A percentile compares a stretch with the other conserved stretches of the same genome.
Evolutionary conservation across 2,797 vertebrate species (phyloP).

Genomic region (Eospalax fontanierii): DNA sequence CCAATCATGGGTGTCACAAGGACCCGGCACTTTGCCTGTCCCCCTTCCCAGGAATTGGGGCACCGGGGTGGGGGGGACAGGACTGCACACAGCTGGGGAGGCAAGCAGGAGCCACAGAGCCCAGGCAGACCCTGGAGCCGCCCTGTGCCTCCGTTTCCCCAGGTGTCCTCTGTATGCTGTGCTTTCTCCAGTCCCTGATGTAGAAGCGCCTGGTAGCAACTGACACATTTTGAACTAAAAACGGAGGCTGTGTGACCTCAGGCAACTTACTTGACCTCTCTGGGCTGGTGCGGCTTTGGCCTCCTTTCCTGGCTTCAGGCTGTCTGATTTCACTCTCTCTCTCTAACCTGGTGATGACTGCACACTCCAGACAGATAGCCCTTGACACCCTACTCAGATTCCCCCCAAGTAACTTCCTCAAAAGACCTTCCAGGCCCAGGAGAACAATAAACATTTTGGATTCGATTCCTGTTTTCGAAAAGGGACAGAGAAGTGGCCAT

Average conservation of each 20-base stretch:
- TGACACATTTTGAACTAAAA: neutral
- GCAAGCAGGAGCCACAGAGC: neutral
- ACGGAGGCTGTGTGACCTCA: neutral
- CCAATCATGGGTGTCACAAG: neutral
- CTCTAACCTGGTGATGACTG: neutral
- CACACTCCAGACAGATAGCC: neutral
- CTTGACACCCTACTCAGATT: neutral
- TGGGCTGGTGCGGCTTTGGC: neutral
- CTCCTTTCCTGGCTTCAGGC: neutral
- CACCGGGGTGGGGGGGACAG: accelerated
- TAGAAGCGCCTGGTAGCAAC: accelerated
- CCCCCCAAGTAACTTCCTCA: conserved; percentile 41
- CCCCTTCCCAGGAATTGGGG: neutral
- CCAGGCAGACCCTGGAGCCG: neutral
- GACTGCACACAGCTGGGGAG: neutral
- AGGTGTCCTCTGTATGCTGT: neutral
- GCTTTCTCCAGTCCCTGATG: neutral
- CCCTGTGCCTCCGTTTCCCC: neutral
- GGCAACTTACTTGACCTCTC: neutral
- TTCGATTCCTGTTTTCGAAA: conserved; percentile 63
- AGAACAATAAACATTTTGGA: neutral
- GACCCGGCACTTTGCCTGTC: neutral
- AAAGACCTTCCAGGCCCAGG: neutral
- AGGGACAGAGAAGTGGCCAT: neutral
- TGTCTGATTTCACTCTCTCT: no score